Evolutionary conservation across 2,797 vertebrate genomes (phyloP).

Genomic region (Clarias pachynema): DNA sequence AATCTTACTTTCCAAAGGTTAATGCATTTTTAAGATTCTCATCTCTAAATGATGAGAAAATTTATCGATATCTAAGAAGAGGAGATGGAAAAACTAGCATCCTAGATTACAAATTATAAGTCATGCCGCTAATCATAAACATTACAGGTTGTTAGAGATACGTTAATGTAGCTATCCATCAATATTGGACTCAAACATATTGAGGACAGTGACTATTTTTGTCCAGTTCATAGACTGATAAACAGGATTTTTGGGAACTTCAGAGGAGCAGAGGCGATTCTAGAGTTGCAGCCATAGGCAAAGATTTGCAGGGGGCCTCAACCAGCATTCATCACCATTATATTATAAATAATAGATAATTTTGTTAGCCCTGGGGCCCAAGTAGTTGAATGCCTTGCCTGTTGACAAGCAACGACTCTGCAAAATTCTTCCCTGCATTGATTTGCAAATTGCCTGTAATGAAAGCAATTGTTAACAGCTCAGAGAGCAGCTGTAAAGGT

Average conservation of each 20-base stretch:
- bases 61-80: neutral
- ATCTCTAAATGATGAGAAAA: neutral
- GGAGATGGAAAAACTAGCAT: neutral
- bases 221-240: neutral
- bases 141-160: neutral
- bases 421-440: neutral
- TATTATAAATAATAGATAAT: no score
- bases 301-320: no score
- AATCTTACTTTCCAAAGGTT: neutral
- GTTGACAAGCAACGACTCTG: no score
- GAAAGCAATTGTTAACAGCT: neutral
- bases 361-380: no score
- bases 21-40: neutral
- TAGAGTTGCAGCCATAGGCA: no score
- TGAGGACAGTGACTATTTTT: neutral
- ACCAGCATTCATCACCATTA: no score
- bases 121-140: neutral
- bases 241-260: neutral
- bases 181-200: neutral
- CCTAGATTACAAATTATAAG: neutral
- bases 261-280: neutral
- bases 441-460: neutral
- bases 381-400: no score
- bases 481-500: neutral
- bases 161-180: neutral